Evolutionary conservation across 2,797 vertebrate genomes (phyloP).

Genomic region (Moxostoma hubbsi): DNA sequence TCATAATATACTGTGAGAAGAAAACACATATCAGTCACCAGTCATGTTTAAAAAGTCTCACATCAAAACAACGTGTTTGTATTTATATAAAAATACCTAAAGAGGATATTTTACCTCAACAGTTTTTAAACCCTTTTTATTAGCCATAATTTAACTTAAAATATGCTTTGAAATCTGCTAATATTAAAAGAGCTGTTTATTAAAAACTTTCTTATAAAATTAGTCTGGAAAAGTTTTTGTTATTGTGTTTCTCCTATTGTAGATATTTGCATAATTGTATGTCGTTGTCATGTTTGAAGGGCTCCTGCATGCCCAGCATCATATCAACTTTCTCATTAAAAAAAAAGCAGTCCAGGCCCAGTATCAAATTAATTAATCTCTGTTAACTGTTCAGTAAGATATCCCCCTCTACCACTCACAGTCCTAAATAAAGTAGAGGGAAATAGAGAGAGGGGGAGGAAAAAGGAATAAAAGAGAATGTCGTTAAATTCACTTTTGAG

Average conservation of each 20-base stretch:
- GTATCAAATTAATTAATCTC: constrained; percentile 50
- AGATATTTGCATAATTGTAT: constrained; percentile 17
- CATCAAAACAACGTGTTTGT: neutral
- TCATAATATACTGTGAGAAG: neutral
- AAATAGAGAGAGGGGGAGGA: neutral
- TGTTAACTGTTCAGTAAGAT: constrained; percentile 24
- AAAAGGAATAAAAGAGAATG: neutral
- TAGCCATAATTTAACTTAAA: neutral
- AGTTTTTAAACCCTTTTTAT: neutral
- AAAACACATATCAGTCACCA: neutral
- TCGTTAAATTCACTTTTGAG: neutral
- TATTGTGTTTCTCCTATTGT: neutral
- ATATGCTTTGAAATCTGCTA: neutral
- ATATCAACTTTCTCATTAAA: constrained; percentile 44
- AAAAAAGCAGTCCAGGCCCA: constrained; percentile 41
- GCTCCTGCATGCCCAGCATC: constrained; percentile 18
- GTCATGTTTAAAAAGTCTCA: neutral
- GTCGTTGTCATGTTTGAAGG: constrained; percentile 47
- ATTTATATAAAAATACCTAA: too few species aligned
- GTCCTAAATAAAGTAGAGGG: neutral
- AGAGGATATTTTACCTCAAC: too few species aligned
- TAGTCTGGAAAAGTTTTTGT: neutral
- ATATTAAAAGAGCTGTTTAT: neutral
- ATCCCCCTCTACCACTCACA: neutral
- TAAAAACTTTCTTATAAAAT: neutral